Conservation (phyloP, 2,113 vertebrate species). For the Neopipo cinnamomea region DNA sequence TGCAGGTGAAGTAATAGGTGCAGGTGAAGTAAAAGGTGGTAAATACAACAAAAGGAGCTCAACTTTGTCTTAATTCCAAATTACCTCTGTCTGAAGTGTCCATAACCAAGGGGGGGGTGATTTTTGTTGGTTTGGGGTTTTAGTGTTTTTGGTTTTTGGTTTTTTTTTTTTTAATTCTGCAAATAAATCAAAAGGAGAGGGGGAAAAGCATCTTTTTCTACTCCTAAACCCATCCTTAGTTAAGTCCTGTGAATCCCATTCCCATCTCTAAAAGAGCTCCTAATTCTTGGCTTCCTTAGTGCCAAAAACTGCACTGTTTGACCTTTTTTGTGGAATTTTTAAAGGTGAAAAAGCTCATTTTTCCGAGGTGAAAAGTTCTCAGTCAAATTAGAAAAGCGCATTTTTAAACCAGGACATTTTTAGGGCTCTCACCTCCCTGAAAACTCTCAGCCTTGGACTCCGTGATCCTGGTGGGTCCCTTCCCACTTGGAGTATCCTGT, state of each 20-base stretch:
- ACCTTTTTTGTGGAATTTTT: neutral
- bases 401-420: neutral
- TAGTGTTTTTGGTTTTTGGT: neutral
- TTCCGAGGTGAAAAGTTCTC: neutral
- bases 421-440: neutral
- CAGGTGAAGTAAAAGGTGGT: neutral
- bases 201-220: neutral
- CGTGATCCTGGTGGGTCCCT: neutral
- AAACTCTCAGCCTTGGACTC: neutral
- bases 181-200: neutral
- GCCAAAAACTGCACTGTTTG: neutral
- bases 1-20: too few species aligned
- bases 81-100: rapidly evolving
- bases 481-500: neutral
- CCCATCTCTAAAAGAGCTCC: neutral
- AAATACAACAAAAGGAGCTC: neutral
- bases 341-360: neutral
- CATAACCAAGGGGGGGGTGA: rapidly evolving
- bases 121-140: neutral
- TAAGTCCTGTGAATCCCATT: neutral
- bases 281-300: neutral
- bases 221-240: neutral
- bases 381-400: neutral
- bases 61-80: too few species aligned
- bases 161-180: neutral